Conservation (phyloP, 2,797 vertebrate genomes). For the Sebastes alutus region DNA sequence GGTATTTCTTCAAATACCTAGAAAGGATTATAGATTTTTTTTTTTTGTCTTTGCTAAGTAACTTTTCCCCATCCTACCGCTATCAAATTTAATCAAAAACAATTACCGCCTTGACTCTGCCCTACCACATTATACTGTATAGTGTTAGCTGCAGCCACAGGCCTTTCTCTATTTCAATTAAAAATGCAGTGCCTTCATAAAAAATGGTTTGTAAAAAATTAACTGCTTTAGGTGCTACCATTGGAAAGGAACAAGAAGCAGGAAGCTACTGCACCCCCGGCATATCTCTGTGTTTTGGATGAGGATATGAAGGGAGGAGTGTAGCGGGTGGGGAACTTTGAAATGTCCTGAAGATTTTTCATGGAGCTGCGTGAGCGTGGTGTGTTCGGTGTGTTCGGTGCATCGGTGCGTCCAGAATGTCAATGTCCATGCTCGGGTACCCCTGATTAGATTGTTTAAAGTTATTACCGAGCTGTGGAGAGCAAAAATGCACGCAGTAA, state of each 20-base stretch:
- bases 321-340: neutral
- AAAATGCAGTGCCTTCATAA: conserved; percentile 29
- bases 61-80: conserved; percentile 21
- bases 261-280: neutral
- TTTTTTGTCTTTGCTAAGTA: conserved; percentile 2
- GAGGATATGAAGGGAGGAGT: neutral
- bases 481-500: neutral
- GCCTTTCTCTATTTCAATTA: conserved; percentile 57
- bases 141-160: conserved; percentile 24
- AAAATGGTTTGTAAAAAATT: conserved; percentile 13
- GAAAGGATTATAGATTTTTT: conserved; percentile 22
- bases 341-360: conserved; percentile 41
- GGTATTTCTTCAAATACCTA: conserved; percentile 20
- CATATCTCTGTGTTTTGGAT: conserved; percentile 19
- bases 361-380: neutral
- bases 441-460: conserved; percentile 16
- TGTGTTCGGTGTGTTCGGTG: conserved; percentile 3
- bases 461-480: neutral
- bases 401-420: conserved; percentile 25
- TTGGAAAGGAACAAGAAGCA: conserved; percentile 19
- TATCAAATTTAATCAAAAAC: conserved; percentile 59
- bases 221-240: conserved; percentile 35
- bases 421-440: conserved; percentile 8
- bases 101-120: conserved; percentile 52
- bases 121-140: conserved; percentile 16